phyloP scores from a whole-genome alignment of 1,140 invertebrate species.

The Neodiprion virginianus region DNA sequence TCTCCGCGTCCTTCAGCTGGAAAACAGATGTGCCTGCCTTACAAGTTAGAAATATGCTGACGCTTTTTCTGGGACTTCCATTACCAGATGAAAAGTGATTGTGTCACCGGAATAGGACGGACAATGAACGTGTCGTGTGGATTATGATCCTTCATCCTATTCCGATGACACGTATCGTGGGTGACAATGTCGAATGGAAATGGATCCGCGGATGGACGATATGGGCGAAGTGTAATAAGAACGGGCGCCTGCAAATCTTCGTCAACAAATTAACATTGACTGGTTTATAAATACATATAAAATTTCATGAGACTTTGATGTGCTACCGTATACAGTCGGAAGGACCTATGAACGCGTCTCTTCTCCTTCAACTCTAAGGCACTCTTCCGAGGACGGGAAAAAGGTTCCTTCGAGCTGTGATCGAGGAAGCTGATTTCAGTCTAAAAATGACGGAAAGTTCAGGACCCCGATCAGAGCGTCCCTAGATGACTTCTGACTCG shows the following conservation, averaged over 20 bases:
- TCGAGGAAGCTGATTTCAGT: neutral
- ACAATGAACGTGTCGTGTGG: no score
- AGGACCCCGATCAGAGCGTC: neutral
- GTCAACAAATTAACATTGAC: constrained; percentile 30
- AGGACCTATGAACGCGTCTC: neutral
- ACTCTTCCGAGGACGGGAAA: neutral
- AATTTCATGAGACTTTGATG: constrained; percentile 17
- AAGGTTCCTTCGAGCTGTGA: neutral
- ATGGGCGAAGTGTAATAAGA: neutral
- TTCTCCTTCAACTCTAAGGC: neutral
- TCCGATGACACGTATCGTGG: no score
- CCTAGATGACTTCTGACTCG: neutral
- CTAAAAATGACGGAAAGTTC: neutral
- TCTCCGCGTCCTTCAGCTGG: no score
- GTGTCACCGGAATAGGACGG: no score
- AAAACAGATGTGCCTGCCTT: no score
- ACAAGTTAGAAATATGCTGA: neutral
- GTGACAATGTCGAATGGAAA: neutral
- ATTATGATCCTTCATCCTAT: no score
- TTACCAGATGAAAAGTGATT: no score
- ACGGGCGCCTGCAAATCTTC: neutral
- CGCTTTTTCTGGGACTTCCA: neutral
- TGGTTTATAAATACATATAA: constrained; percentile 36
- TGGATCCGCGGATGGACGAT: neutral
- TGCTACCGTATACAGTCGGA: neutral